These are phyloP conservation scores for Apeltes quadracus DNA, from an alignment of 2,113 vertebrate species.

Conservation along the genomic window DNA sequence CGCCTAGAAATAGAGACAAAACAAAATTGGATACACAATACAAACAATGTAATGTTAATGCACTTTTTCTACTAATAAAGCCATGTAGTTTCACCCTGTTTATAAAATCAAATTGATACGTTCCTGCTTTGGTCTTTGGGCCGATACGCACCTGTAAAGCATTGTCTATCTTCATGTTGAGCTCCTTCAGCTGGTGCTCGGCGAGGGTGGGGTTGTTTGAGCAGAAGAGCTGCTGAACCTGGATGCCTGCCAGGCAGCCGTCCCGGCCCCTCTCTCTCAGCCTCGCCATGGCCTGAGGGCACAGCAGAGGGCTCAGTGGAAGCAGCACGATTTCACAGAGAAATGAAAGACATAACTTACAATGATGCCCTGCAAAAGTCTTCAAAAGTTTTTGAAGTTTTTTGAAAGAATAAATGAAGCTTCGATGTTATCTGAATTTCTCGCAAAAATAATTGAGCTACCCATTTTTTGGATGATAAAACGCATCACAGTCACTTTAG, in stretches of 20 bases:
- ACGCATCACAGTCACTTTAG: slow-evolving; percentile 1
- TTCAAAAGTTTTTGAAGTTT: too few relatives aligned
- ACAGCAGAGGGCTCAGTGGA: slow-evolving; percentile 23
- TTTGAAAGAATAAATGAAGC: too few relatives aligned
- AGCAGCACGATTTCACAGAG: slow-evolving; percentile 15
- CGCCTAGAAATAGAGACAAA: slow-evolving; percentile 77
- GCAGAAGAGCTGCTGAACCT: slow-evolving; percentile 98
- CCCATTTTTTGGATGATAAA: slow-evolving; percentile 5
- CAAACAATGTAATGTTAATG: neutral
- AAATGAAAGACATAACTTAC: neutral
- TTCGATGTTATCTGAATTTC: too few relatives aligned
- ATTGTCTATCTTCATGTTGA: slow-evolving; percentile 94
- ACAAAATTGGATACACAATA: neutral
- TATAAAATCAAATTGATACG: too few relatives aligned
- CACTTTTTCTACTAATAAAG: too few relatives aligned
- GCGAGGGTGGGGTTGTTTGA: slow-evolving; percentile 93
- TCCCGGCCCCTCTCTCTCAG: slow-evolving; percentile 92
- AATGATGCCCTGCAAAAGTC: neutral
- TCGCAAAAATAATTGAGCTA: neutral
- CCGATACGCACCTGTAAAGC: slow-evolving; percentile 88
- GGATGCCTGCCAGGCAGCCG: slow-evolving; percentile 92
- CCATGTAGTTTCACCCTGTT: too few relatives aligned
- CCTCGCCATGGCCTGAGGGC: slow-evolving; percentile 87
- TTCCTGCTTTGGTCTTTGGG: neutral
- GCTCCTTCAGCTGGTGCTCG: slow-evolving; percentile 96